A percentile compares a stretch with the other conserved stretches of the same genome.
Conservation (phyloP, 2,797 vertebrate genomes). For the Arctocebus calabarensis region DNA sequence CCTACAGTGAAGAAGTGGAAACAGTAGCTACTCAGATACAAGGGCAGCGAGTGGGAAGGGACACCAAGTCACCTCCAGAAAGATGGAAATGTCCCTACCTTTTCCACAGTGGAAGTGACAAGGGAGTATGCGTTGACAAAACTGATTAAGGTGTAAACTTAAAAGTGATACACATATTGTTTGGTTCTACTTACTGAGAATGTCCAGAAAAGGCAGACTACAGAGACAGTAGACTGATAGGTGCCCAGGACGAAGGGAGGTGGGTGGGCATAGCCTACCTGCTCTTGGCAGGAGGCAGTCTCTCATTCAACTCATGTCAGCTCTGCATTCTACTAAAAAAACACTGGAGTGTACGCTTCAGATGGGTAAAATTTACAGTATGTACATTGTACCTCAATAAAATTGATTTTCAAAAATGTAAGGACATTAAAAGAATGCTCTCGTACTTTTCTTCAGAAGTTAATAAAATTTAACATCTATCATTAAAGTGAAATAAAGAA, state of each 20-base stretch:
- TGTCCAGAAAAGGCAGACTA: background rate
- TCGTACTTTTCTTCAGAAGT: background rate
- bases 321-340: background rate
- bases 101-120: too few species aligned
- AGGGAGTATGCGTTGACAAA: too few species aligned
- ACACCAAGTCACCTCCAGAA: too few species aligned
- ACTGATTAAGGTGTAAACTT: too few species aligned
- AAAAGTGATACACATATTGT: too few species aligned
- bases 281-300: too few species aligned
- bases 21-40: too few species aligned
- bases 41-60: too few species aligned
- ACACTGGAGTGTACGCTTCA: too few species aligned
- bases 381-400: background rate
- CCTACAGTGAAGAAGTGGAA: too few species aligned
- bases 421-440: background rate
- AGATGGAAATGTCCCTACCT: too few species aligned
- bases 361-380: too few species aligned
- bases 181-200: background rate
- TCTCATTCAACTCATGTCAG: background rate
- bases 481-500: background rate
- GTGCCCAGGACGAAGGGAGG: background rate
- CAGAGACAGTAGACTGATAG: background rate
- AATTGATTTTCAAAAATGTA: background rate
- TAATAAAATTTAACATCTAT: background rate
- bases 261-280: background rate